Evolutionary conservation across 2,797 vertebrate genomes (phyloP).

Genomic region (Uromys caudimaculatus): DNA sequence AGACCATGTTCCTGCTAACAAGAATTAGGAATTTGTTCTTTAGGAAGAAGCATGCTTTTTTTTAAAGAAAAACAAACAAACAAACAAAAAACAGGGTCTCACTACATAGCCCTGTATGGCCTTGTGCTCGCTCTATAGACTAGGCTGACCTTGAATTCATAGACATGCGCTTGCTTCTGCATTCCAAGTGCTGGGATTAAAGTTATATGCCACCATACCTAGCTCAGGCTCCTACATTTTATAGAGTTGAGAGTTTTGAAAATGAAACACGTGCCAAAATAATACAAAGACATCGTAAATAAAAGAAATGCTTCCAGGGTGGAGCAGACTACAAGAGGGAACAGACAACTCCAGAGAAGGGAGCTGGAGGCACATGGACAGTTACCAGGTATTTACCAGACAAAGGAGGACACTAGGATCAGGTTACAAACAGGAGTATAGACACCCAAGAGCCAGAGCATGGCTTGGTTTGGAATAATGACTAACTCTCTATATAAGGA

Average conservation of each 20-base stretch:
- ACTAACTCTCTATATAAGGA: neutral
- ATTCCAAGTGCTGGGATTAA: neutral
- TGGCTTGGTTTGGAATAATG: neutral
- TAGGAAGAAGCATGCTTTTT: neutral
- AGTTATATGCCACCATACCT: neutral
- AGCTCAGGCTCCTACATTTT: slow-evolving; percentile 18
- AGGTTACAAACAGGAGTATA: neutral
- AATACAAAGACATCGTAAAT: slow-evolving; percentile 3
- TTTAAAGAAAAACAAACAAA: no score
- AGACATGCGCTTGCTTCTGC: neutral
- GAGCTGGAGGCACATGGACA: neutral
- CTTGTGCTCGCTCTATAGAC: neutral
- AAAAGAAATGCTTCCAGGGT: slow-evolving; percentile 21
- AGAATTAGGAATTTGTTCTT: slow-evolving; percentile 20
- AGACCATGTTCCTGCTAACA: neutral
- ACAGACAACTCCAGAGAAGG: neutral
- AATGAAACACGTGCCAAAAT: neutral
- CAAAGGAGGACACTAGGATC: neutral
- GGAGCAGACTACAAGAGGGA: neutral
- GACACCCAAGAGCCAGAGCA: neutral
- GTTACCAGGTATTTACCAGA: neutral
- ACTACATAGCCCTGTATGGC: neutral
- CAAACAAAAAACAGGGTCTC: neutral
- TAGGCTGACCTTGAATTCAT: neutral
- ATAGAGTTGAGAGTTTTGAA: neutral